Percentiles rank a stretch among this genome's conserved stretches.
Conservation (phyloP, 2,797 vertebrate genomes). For the Coregonus suidteri region DNA sequence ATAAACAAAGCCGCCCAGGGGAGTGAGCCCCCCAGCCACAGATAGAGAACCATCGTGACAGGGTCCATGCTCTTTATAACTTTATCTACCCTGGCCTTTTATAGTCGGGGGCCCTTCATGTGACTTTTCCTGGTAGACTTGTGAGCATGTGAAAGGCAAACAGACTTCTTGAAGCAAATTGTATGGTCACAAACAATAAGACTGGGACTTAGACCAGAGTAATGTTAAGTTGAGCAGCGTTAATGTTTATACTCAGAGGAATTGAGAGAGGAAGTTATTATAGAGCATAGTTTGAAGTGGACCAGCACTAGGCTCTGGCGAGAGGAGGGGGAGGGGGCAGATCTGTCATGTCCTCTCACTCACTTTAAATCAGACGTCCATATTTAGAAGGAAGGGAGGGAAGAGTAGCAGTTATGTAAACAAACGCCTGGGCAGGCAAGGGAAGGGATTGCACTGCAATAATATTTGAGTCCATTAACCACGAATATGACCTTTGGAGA, state of each 20-base stretch:
- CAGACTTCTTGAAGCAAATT: slow-evolving; percentile 23
- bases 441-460: slow-evolving; percentile 49
- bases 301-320: slow-evolving; percentile 47
- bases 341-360: slow-evolving; percentile 60
- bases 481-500: slow-evolving; percentile 6
- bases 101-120: slow-evolving; percentile 73
- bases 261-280: slow-evolving; percentile 67
- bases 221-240: slow-evolving; percentile 15
- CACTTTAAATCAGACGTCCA: slow-evolving; percentile 77
- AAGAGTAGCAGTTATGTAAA: slow-evolving; percentile 78
- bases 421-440: slow-evolving; percentile 57
- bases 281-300: slow-evolving; percentile 51
- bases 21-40: slow-evolving; percentile 53
- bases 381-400: slow-evolving; percentile 78
- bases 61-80: slow-evolving; percentile 64
- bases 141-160: slow-evolving; percentile 73
- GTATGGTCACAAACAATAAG: slow-evolving; percentile 31
- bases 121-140: slow-evolving; percentile 66
- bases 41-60: slow-evolving; percentile 77
- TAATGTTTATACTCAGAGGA: slow-evolving; percentile 56
- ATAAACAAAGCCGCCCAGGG: slow-evolving; percentile 54
- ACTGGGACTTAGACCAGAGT: slow-evolving; percentile 13
- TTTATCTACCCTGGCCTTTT: slow-evolving; percentile 76
- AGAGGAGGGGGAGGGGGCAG: slow-evolving; percentile 40
- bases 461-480: slow-evolving; percentile 46